phyloP scores from a whole-genome alignment of 53 echinoderm and acorn worm species.

The Luidia sarsii region DNA sequence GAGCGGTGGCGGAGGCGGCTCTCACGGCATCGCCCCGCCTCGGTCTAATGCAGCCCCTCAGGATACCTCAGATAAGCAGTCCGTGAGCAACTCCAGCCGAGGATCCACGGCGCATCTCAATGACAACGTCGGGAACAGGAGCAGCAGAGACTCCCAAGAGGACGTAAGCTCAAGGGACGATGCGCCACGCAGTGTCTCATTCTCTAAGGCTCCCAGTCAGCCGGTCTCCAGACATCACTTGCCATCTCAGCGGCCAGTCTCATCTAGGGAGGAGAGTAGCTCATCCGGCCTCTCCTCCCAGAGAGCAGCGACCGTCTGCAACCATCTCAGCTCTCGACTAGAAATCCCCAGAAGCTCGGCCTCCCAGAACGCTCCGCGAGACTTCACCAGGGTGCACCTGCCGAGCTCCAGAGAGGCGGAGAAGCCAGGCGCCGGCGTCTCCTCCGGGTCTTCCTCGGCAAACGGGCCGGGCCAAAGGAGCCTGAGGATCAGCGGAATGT shows the following conservation, averaged over 20 bases:
- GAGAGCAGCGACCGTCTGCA: neutral
- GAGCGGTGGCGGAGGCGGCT: neutral
- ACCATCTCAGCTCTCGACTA: neutral
- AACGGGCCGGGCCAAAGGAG: neutral
- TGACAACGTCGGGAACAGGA: neutral
- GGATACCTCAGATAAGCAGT: neutral
- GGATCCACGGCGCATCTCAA: too few species aligned
- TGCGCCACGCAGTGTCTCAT: neutral
- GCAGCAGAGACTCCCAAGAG: constrained; percentile 14
- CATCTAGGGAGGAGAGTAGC: constrained; percentile 9
- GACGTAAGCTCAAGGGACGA: neutral
- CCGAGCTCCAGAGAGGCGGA: neutral
- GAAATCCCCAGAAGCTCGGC: constrained; percentile 9
- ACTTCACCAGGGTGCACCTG: neutral
- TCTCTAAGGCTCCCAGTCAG: neutral
- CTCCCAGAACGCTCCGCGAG: neutral
- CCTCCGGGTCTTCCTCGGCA: neutral
- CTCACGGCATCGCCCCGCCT: too few species aligned
- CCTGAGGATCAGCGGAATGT: neutral
- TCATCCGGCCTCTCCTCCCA: constrained; percentile 15
- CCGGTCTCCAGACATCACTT: neutral
- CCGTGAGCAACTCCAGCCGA: too few species aligned
- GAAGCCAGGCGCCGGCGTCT: neutral
- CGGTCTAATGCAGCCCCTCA: constrained; percentile 8
- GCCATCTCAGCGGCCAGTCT: neutral